phyloP scores from a whole-genome alignment of 64 coral and sea anemone species.

The Actinia equina region DNA sequence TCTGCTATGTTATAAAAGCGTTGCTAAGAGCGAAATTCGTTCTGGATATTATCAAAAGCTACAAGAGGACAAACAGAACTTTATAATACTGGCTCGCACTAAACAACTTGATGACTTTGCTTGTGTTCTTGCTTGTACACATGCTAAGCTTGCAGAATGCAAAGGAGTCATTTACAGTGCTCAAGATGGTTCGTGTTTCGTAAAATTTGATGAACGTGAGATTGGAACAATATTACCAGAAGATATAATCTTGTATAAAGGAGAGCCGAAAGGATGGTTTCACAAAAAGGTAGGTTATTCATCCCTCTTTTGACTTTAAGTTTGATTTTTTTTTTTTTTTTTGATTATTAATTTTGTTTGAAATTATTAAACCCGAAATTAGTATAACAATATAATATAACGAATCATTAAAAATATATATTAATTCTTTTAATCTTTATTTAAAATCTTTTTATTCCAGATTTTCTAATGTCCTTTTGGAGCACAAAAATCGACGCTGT shows the following conservation, averaged over 20 bases:
- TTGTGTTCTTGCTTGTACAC: not conserved
- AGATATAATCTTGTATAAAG: not conserved
- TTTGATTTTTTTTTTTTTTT: too few species aligned
- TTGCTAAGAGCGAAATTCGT: not conserved
- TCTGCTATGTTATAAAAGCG: not conserved
- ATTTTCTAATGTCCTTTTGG: not conserved
- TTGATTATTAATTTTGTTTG: too few species aligned
- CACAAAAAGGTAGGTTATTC: not conserved
- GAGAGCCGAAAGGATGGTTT: not conserved
- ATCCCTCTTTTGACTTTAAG: too few species aligned
- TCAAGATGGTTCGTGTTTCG: not conserved
- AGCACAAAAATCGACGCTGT: not conserved
- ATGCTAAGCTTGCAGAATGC: not conserved
- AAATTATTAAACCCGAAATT: too few species aligned
- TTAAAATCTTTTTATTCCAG: too few species aligned
- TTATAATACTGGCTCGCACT: not conserved
- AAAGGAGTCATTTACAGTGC: not conserved
- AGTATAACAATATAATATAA: too few species aligned
- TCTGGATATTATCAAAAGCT: not conserved
- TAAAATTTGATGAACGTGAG: not conserved
- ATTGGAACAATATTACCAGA: not conserved
- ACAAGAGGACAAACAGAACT: not conserved
- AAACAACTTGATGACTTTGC: not conserved
- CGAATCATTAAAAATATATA: too few species aligned
- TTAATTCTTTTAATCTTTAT: too few species aligned